Evolutionary conservation across 2,797 vertebrate genomes (phyloP).

Genomic region (Pipistrellus pygmaeus): DNA sequence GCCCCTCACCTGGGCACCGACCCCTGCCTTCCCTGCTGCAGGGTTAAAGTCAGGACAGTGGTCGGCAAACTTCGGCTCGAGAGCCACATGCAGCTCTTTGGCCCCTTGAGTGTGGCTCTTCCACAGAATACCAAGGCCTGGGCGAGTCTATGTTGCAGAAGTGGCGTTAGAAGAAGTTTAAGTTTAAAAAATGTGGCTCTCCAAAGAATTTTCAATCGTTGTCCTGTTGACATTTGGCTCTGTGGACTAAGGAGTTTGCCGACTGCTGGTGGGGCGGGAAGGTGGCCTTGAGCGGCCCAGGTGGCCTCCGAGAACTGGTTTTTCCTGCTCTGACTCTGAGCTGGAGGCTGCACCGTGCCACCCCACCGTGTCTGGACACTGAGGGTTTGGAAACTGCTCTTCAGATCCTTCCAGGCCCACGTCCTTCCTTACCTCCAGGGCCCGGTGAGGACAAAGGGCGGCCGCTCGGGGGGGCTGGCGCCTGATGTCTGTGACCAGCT

Average conservation of each 20-base stretch:
- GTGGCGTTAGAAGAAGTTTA: no score
- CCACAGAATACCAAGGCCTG: no score
- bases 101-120: no score
- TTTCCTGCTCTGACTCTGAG: slow-evolving; percentile 62
- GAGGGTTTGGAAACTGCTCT: neutral
- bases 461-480: neutral
- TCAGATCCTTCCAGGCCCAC: neutral
- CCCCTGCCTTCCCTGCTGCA: rapidly evolving
- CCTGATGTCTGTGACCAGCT: neutral
- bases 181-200: no score
- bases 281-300: neutral
- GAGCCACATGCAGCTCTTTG: no score
- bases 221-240: no score
- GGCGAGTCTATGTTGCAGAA: no score
- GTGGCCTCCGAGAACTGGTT: slow-evolving; percentile 63
- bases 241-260: no score
- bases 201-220: no score
- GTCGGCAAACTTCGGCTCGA: no score
- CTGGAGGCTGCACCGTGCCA: neutral
- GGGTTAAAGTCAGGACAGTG: neutral
- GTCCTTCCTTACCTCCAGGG: neutral
- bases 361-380: neutral
- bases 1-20: neutral
- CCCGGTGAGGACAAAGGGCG: neutral
- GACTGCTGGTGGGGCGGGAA: neutral